These are phyloP conservation scores for Dendrophyllia cribrosa DNA, from an alignment of 64 coral and sea anemone genomes.

Conservation along the genomic window DNA sequence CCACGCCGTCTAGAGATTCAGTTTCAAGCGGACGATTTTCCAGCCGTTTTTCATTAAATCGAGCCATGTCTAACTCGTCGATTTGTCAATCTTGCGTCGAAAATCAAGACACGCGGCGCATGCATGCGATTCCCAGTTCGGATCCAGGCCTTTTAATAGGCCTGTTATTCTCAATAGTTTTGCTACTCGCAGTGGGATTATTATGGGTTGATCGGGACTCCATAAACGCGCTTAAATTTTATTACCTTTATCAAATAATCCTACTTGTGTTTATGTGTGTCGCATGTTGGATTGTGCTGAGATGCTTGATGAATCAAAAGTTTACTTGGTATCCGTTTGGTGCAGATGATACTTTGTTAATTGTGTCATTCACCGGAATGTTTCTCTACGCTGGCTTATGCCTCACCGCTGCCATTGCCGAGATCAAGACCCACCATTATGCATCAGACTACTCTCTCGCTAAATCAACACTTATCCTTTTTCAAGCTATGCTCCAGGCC, in stretches of 20 bases:
- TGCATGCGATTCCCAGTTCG: constrained; percentile 83
- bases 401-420: constrained; percentile 92
- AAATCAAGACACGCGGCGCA: constrained; percentile 74
- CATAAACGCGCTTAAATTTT: constrained; percentile 85
- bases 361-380: constrained; percentile 86
- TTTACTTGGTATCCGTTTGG: constrained; percentile 91
- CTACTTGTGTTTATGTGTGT: constrained; percentile 84
- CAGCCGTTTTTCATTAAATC: constrained; percentile 89
- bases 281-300: constrained; percentile 89
- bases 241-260: constrained; percentile 93
- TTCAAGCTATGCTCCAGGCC: constrained; percentile 91
- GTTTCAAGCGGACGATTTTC: constrained; percentile 84
- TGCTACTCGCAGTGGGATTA: constrained; percentile 83
- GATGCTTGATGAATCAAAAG: constrained; percentile 92
- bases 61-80: constrained; percentile 91
- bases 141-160: constrained; percentile 93
- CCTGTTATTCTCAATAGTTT: constrained; percentile 83
- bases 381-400: constrained; percentile 92
- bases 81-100: constrained; percentile 93
- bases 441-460: constrained; percentile 88
- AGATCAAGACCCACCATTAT: constrained; percentile 75
- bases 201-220: constrained; percentile 88
- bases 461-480: constrained; percentile 79
- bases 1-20: constrained; percentile 77
- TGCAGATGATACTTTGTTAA: constrained; percentile 87